phyloP scores from a whole-genome alignment of 2,888 invertebrate species.

The Parnassius mnemosyne region DNA sequence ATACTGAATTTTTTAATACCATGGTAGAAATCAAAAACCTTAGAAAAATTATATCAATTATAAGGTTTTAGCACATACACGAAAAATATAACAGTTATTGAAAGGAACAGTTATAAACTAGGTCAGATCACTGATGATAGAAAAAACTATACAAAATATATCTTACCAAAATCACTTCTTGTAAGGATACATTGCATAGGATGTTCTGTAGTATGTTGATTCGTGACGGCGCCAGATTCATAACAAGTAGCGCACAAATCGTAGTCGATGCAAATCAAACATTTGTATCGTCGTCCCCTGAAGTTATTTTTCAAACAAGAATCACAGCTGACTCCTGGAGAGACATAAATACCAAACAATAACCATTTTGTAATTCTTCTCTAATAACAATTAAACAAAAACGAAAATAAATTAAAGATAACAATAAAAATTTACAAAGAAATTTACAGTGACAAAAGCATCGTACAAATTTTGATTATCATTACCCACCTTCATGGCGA shows the following conservation, averaged over 20 bases:
- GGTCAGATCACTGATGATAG: constrained; percentile 21
- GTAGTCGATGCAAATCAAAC: constrained; percentile 99
- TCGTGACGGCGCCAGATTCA: constrained; percentile 94
- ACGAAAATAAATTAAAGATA: constrained; percentile 27
- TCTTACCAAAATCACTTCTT: constrained; percentile 95
- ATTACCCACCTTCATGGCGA: constrained; percentile 95
- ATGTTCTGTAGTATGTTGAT: constrained; percentile 96
- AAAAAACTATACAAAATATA: constrained; percentile 25
- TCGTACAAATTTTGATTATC: constrained; percentile 80
- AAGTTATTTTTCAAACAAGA: constrained; percentile 99
- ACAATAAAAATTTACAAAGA: constrained; percentile 48
- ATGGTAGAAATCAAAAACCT: no score
- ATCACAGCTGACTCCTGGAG: constrained; percentile 99
- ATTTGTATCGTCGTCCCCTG: constrained; percentile 98
- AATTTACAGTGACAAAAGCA: constrained; percentile 75
- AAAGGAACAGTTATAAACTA: constrained; percentile 21
- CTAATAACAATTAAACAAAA: constrained; percentile 28
- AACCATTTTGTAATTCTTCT: constrained; percentile 35
- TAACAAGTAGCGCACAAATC: constrained; percentile 98
- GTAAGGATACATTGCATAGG: constrained; percentile 99
- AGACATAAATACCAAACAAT: constrained; percentile 60
- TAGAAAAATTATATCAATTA: no score
- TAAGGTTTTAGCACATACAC: no score
- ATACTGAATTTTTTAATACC: no score
- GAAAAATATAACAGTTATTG: not conserved